These are phyloP conservation scores for Tribolium madens DNA, from an alignment of 1,140 invertebrate genomes.

Conservation along the genomic window DNA sequence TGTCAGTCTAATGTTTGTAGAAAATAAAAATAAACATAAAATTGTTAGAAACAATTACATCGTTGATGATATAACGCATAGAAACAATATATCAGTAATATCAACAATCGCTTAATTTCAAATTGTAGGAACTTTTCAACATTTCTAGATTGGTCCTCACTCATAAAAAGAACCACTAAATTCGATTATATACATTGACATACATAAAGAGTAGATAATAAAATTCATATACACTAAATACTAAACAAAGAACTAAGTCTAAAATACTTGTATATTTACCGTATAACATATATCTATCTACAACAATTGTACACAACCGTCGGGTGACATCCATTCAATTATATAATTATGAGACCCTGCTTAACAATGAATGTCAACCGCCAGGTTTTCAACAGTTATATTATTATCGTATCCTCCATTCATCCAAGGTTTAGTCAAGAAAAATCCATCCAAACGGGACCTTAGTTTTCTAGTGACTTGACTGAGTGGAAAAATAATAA, in stretches of 20 bases:
- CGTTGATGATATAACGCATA: slow-evolving; percentile 45
- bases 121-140: slow-evolving; percentile 62
- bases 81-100: slow-evolving; percentile 49
- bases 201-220: slow-evolving; percentile 57
- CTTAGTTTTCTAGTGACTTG: neutral
- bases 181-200: slow-evolving; percentile 61
- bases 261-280: slow-evolving; percentile 52
- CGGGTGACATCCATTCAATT: slow-evolving; percentile 60
- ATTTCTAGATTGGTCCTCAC: slow-evolving; percentile 62
- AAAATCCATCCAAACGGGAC: too few species aligned
- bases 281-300: slow-evolving; percentile 56
- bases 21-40: slow-evolving; percentile 51
- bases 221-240: slow-evolving; percentile 59
- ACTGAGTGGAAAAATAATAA: slow-evolving; percentile 46
- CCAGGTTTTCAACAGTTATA: slow-evolving; percentile 50
- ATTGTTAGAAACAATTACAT: slow-evolving; percentile 50
- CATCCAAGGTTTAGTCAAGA: neutral
- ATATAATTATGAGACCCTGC: slow-evolving; percentile 65
- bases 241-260: slow-evolving; percentile 56
- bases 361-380: slow-evolving; percentile 63
- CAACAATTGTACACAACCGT: slow-evolving; percentile 55
- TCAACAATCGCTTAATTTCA: slow-evolving; percentile 56
- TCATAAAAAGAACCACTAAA: slow-evolving; percentile 61
- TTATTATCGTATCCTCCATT: slow-evolving; percentile 43
- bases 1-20: slow-evolving; percentile 52